Base-by-base conservation (phyloP, 2,888 invertebrate species). In the Horisme vitalbata region DNA sequence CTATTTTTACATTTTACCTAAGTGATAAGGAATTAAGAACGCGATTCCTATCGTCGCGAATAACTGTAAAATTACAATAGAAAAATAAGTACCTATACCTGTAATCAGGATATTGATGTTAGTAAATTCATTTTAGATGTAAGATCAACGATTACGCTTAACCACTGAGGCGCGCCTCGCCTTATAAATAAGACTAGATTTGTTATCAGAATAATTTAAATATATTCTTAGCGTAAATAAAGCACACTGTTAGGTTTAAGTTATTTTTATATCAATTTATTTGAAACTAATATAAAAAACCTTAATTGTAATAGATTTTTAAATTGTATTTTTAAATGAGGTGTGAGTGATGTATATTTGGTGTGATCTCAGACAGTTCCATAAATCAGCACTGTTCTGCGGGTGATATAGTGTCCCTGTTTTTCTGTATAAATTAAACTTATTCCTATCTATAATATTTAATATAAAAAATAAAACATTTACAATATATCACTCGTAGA, bases 111-210 rank as follows among this genome's bases (percentile, higher is more conserved):
- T 76, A 70, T 67, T 65, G 62, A 68, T 69, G 62, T 67, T 70
- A 67, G 62, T 59, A 61, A 74, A 71, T 71, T 65, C 65, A 66
- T 64, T 54, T 53, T 83, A 84, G 81, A 63, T 61, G 70, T 83
- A 84, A 84, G 85, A 79, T 68, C 69, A 86, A 86, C 76, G 81
- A 86, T 83, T 85, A 87, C 87, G 87, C 87, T 87, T 87, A 87
- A 76, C 70, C 68, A 63, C 66, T 63, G 69, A 75, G 84, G 83
- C 76, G 72, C 59, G 55, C 47, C 46, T 65, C 74, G 79, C 86
- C 86, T 83, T 83, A 71, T 76, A 76, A 79, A 81, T 83, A 84
- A 86, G 87, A 86, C 84, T 85, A 77, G 72, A 75, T 71, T 72
- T 79, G 78, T 79, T 80, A 79, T 78, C 69, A 71, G 71, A 82